A percentile compares a stretch with the other conserved stretches of the same genome.
Conservation (phyloP, 2,113 vertebrate genomes). For the Rhinoptilus africanus region DNA sequence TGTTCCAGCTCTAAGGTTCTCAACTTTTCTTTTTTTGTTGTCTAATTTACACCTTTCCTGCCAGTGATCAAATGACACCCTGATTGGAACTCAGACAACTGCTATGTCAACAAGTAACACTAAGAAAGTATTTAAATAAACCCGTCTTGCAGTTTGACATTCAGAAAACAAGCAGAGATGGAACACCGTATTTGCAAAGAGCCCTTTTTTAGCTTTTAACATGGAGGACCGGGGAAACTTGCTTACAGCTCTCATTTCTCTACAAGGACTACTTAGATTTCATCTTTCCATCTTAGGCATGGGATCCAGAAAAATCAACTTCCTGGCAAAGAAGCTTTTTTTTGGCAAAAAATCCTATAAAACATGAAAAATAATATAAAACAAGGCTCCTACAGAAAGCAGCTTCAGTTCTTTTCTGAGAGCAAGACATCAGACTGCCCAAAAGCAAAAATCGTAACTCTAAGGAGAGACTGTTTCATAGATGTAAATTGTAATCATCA, state of each 20-base stretch:
- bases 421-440: neutral
- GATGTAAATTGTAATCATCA: neutral
- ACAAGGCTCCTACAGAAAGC: neutral
- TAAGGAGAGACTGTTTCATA: neutral
- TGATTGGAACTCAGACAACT: constrained; percentile 30
- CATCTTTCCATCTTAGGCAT: neutral
- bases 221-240: neutral
- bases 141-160: constrained; percentile 28
- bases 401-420: neutral
- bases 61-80: constrained; percentile 2
- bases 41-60: constrained; percentile 29
- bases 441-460: neutral
- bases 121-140: constrained; percentile 36
- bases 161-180: constrained; percentile 22
- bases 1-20: neutral
- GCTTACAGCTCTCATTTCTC: neutral
- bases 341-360: neutral
- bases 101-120: constrained; percentile 46
- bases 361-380: neutral
- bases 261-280: neutral
- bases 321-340: neutral
- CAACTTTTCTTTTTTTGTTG: neutral
- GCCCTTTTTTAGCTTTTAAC: neutral
- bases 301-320: neutral
- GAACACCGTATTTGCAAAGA: neutral